These are phyloP conservation scores for Acleris sparsana DNA, from an alignment of 2,888 invertebrate genomes.

Conservation along the genomic window DNA sequence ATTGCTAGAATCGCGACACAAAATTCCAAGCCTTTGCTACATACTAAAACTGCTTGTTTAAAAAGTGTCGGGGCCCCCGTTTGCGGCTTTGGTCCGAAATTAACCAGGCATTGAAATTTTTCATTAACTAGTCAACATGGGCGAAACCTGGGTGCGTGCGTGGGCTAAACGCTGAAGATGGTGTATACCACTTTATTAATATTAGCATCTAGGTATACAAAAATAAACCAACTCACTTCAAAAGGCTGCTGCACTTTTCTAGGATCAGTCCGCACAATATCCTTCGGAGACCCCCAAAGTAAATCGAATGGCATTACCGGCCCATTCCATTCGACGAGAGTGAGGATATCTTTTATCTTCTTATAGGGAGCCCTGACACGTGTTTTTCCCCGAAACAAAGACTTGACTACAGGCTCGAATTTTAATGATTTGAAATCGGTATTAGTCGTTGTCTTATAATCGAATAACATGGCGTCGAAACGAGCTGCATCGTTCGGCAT, in stretches of 20 bases:
- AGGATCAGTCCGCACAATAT: slow-evolving; percentile 53
- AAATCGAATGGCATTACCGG: slow-evolving; percentile 51
- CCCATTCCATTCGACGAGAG: no score
- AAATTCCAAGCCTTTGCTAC: no score
- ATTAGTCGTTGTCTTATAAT: slow-evolving; percentile 51
- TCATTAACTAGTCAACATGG: no score
- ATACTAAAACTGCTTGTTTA: no score
- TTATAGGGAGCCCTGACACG: slow-evolving; percentile 22
- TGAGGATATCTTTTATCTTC: no score
- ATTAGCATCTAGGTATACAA: neutral
- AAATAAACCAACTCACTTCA: slow-evolving; percentile 47
- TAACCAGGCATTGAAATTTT: no score
- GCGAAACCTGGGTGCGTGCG: no score
- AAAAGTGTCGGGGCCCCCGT: no score
- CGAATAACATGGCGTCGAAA: slow-evolving; percentile 53
- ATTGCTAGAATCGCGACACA: no score
- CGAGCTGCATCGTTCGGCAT: slow-evolving; percentile 35
- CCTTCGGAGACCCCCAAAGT: slow-evolving; percentile 50
- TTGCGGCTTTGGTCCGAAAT: no score
- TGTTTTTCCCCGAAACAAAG: slow-evolving; percentile 46
- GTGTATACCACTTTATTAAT: no score
- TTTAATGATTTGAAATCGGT: slow-evolving; percentile 48
- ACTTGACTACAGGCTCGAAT: slow-evolving; percentile 42
- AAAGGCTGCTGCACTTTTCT: slow-evolving; percentile 45
- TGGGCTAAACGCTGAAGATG: no score